phyloP scores from a whole-genome alignment of 2,113 vertebrate genomes.

The Actenoides hombroni region DNA sequence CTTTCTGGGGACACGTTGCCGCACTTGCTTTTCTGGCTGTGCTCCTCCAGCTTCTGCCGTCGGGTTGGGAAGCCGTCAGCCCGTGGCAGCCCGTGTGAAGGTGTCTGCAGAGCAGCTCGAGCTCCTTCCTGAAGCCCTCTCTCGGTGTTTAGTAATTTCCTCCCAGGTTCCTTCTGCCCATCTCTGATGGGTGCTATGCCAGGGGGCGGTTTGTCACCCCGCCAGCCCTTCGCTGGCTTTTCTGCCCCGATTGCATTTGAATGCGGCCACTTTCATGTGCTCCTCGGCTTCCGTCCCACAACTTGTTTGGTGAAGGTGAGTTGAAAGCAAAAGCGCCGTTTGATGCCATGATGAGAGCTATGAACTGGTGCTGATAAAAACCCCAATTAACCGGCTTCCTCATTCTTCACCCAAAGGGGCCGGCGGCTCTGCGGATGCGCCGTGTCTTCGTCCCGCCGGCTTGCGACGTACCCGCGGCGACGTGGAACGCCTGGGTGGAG shows the following conservation, averaged over 20 bases:
- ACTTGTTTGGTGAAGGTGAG: constrained; percentile 25
- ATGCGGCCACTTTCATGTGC: constrained; percentile 59
- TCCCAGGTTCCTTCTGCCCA: background rate
- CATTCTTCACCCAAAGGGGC: constrained; percentile 6
- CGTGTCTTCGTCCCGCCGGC: background rate
- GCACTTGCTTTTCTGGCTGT: background rate
- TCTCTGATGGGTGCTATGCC: background rate
- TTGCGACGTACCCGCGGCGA: background rate
- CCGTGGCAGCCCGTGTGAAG: background rate
- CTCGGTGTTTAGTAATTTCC: background rate
- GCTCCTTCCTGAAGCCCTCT: background rate
- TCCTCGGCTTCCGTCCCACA: constrained; percentile 39
- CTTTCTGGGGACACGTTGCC: background rate
- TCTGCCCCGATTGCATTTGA: constrained; percentile 24
- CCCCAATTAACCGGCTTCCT: constrained; percentile 33
- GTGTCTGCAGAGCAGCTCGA: rapidly evolving
- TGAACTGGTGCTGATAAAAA: constrained; percentile 53
- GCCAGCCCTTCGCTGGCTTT: constrained; percentile 11
- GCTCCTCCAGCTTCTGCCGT: background rate
- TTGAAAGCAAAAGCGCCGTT: constrained; percentile 40
- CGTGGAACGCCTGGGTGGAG: background rate
- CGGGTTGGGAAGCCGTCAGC: background rate
- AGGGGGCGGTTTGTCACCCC: background rate
- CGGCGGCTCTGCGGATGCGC: background rate
- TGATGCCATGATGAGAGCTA: constrained; percentile 38